Percentiles rank a stretch among this genome's conserved stretches.
These are phyloP conservation scores for Neopipo cinnamomea DNA, from an alignment of 2,113 vertebrate genomes.

Conservation along the genomic window DNA sequence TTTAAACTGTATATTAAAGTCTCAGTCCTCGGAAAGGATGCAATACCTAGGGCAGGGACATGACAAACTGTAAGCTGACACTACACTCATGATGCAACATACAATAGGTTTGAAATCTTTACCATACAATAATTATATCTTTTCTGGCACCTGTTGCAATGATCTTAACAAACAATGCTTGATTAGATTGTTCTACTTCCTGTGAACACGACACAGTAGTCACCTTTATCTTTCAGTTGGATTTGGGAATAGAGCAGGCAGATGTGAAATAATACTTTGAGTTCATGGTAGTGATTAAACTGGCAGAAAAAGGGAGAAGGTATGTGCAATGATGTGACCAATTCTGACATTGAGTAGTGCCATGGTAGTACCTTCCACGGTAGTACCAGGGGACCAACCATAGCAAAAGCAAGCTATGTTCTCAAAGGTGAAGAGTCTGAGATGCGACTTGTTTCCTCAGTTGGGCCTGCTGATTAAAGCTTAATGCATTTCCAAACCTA, in stretches of 20 bases:
- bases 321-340: background rate
- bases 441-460: background rate
- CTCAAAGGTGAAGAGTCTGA: background rate
- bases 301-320: background rate
- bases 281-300: background rate
- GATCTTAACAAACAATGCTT: background rate
- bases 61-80: background rate
- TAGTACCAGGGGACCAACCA: background rate
- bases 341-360: background rate
- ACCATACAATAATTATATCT: background rate
- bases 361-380: rapidly evolving
- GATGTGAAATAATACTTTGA: background rate
- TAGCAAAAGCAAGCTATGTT: background rate
- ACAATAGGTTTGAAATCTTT: background rate
- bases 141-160: slow-evolving; percentile 21
- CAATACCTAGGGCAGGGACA: background rate
- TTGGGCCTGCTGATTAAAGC: background rate
- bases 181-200: background rate
- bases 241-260: background rate
- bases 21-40: background rate
- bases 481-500: background rate
- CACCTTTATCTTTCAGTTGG: background rate
- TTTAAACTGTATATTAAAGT: background rate
- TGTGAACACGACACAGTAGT: background rate
- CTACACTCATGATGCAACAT: background rate